A percentile compares a stretch with the other conserved stretches of the same genome.
phyloP scores from a whole-genome alignment of 2,113 vertebrate genomes.

The Pogonocichla stellata region DNA sequence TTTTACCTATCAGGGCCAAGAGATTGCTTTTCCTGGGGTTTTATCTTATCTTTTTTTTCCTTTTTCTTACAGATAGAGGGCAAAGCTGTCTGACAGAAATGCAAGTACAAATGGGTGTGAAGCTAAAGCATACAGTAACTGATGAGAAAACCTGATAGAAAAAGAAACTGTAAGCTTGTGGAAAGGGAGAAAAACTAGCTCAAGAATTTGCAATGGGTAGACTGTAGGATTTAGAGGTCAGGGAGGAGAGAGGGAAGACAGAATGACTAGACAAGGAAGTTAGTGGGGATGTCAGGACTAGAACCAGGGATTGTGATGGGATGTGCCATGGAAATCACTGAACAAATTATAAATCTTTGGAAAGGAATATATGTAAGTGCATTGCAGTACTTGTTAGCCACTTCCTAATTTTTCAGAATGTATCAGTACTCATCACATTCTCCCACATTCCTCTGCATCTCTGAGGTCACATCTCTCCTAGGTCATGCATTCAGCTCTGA shows the following conservation, averaged over 20 bases:
- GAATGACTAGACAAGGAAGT: background rate
- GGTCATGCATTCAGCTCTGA: background rate
- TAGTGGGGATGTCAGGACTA: background rate
- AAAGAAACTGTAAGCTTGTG: background rate
- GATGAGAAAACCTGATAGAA: background rate
- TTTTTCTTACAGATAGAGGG: background rate
- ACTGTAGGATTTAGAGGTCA: background rate
- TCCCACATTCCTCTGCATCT: background rate
- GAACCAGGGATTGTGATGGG: background rate
- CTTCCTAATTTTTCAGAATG: background rate
- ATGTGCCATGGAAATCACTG: background rate
- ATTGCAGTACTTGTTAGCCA: background rate
- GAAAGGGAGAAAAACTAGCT: background rate
- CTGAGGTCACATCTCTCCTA: background rate
- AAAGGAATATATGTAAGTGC: background rate
- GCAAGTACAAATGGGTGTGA: background rate
- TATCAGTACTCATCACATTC: background rate
- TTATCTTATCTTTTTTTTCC: rapidly evolving
- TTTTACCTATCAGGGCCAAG: background rate
- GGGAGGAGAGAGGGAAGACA: background rate
- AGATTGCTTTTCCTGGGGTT: background rate
- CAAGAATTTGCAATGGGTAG: background rate
- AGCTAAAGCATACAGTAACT: background rate
- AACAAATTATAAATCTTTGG: background rate
- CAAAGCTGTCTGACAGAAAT: background rate